Conservation (phyloP, 1,140 invertebrate species). For the Drosophila pseudoananassae region DNA sequence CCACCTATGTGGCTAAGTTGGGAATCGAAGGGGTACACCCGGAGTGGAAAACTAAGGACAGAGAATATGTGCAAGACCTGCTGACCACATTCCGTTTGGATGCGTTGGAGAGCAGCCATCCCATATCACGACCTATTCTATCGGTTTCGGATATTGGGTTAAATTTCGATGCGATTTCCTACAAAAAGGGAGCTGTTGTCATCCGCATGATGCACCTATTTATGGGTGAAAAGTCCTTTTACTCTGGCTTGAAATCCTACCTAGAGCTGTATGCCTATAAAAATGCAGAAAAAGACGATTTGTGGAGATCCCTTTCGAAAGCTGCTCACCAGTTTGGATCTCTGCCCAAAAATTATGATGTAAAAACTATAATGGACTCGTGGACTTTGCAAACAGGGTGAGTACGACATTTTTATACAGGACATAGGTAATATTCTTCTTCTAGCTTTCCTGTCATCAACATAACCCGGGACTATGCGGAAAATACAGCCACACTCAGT, state of each 20-base stretch:
- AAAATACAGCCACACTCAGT: conserved; percentile 2
- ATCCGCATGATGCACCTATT: conserved; percentile 96
- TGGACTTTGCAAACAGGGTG: conserved; percentile 91
- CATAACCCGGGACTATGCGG: conserved; percentile 86
- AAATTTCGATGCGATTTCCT: conserved; percentile 95
- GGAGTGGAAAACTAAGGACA: conserved; percentile 87
- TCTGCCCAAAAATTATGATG: conserved; percentile 85
- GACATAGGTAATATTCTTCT: background rate
- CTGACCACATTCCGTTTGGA: conserved; percentile 85
- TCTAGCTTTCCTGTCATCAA: conserved; percentile 85
- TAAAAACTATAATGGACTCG: conserved; percentile 90
- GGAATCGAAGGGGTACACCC: conserved; percentile 86
- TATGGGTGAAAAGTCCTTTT: conserved; percentile 90
- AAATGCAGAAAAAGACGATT: conserved; percentile 91
- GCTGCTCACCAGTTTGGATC: conserved; percentile 84
- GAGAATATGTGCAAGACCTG: conserved; percentile 86
- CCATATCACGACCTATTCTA: conserved; percentile 86
- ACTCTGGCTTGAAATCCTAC: conserved; percentile 88
- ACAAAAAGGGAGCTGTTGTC: conserved; percentile 91
- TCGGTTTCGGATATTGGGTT: conserved; percentile 91
- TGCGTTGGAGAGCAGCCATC: conserved; percentile 86
- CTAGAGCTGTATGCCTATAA: conserved; percentile 86
- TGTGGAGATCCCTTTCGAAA: conserved; percentile 91
- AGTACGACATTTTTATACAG: too few relatives aligned
- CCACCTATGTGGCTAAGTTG: conserved; percentile 88